Evolutionary conservation across 2,113 vertebrate species (phyloP).

Genomic region (Pollachius pollachius): DNA sequence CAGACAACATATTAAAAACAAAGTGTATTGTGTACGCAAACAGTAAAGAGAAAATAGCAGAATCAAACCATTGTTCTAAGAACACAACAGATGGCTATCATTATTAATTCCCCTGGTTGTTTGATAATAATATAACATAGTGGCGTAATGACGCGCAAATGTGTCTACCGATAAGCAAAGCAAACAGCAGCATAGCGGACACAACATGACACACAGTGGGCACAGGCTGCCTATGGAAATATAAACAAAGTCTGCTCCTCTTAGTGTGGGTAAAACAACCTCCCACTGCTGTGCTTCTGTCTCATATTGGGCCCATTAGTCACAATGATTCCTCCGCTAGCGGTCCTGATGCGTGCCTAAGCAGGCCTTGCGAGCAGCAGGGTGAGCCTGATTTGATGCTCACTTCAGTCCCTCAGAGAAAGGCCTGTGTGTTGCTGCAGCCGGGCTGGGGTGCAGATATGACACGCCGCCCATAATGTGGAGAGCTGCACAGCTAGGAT

Average conservation of each 20-base stretch:
- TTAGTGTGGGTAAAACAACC: conserved; percentile 53
- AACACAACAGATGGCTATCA: not conserved
- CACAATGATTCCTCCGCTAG: conserved; percentile 70
- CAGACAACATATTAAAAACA: no score
- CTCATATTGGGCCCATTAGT: conserved; percentile 70
- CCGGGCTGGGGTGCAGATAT: no score
- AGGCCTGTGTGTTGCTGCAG: no score
- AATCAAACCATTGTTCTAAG: not conserved
- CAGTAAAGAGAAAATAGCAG: no score
- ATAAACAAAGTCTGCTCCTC: conserved; percentile 63
- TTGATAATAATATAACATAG: conserved; percentile 20
- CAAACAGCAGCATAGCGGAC: conserved; percentile 53
- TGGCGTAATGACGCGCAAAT: conserved; percentile 17
- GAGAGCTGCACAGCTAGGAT: no score
- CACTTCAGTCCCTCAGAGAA: conserved; percentile 35
- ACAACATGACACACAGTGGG: conserved; percentile 55
- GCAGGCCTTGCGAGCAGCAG: conserved; percentile 60
- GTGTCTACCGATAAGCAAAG: conserved; percentile 38
- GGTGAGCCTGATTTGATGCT: conserved; percentile 60
- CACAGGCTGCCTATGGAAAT: conserved; percentile 46
- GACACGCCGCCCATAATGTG: no score
- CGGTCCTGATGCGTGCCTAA: conserved; percentile 65
- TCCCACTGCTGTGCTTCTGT: conserved; percentile 60
- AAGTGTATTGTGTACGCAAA: no score
- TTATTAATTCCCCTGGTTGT: not conserved